Conservation (phyloP, 2,113 vertebrate genomes). For the Myiagra hebetior region DNA sequence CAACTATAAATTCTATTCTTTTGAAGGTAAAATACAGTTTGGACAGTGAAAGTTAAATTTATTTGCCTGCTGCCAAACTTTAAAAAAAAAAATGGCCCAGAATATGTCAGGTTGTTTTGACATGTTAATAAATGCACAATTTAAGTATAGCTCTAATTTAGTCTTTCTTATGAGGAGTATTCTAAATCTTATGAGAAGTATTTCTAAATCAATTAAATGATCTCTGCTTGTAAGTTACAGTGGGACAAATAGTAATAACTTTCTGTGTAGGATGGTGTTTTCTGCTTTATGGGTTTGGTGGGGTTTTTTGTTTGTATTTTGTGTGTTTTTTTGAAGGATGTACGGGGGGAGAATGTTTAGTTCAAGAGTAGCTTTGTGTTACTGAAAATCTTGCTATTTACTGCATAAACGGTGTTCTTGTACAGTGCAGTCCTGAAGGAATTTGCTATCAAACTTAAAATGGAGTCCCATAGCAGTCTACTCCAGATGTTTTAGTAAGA, state of each 20-base stretch:
- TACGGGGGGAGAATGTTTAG: background rate
- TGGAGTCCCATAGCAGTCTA: conserved; percentile 13
- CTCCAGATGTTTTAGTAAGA: conserved; percentile 51
- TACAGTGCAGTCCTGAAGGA: background rate
- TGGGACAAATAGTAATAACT: background rate
- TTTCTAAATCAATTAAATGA: background rate
- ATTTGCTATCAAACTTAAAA: conserved; percentile 38
- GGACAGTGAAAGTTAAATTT: background rate
- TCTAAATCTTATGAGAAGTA: background rate
- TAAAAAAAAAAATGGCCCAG: background rate
- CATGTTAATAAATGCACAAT: background rate
- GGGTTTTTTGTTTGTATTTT: background rate
- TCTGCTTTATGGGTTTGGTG: background rate
- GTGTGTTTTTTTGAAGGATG: too few species aligned
- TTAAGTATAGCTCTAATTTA: background rate
- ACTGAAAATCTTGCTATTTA: background rate
- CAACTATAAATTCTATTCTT: background rate
- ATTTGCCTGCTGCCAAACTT: background rate
- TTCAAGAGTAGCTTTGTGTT: background rate
- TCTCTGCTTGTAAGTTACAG: background rate
- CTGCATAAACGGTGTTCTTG: background rate
- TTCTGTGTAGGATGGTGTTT: accelerated
- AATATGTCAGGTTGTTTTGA: background rate
- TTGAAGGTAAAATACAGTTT: background rate
- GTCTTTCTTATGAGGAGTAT: background rate